Conservation (phyloP, 2,888 invertebrate species). For the Drosophila neotestacea region DNA sequence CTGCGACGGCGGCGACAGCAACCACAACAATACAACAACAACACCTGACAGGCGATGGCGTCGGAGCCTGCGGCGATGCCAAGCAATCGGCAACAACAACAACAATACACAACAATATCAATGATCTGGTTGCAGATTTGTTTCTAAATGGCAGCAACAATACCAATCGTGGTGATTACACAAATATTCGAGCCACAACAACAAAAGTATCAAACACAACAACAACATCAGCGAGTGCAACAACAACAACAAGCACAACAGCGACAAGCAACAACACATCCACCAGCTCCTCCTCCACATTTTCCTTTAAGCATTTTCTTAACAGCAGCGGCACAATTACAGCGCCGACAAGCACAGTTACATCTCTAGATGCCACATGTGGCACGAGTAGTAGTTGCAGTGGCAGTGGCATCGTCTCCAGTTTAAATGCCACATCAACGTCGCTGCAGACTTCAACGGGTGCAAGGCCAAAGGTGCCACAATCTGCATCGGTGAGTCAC, state of each 20-base stretch:
- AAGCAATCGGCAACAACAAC: slow-evolving; percentile 38
- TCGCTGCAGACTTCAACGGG: slow-evolving; percentile 87
- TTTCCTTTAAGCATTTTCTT: slow-evolving; percentile 94
- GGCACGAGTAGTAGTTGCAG: slow-evolving; percentile 27
- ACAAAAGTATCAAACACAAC: slow-evolving; percentile 4
- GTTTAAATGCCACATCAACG: slow-evolving; percentile 21
- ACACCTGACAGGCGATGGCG: slow-evolving; percentile 45
- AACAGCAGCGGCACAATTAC: slow-evolving; percentile 87
- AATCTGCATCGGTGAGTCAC: slow-evolving; percentile 81
- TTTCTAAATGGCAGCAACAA: slow-evolving; percentile 57
- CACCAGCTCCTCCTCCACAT: slow-evolving; percentile 81
- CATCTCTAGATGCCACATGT: slow-evolving; percentile 55
- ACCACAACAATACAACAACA: slow-evolving; percentile 42
- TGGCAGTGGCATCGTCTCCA: slow-evolving; percentile 31
- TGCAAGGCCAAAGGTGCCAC: slow-evolving; percentile 91
- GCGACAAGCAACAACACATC: slow-evolving; percentile 23
- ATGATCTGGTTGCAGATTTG: slow-evolving; percentile 80
- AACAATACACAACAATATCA: slow-evolving; percentile 55
- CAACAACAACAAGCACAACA: slow-evolving; percentile 1
- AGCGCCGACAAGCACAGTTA: slow-evolving; percentile 74
- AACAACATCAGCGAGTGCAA: slow-evolving; percentile 1
- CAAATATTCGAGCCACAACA: slow-evolving; percentile 66
- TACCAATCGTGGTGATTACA: slow-evolving; percentile 70
- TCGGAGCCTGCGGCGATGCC: slow-evolving; percentile 42
- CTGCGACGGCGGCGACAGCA: slow-evolving; percentile 36